phyloP scores from a whole-genome alignment of 2,797 vertebrate genomes.

The Notolabrus celidotus region DNA sequence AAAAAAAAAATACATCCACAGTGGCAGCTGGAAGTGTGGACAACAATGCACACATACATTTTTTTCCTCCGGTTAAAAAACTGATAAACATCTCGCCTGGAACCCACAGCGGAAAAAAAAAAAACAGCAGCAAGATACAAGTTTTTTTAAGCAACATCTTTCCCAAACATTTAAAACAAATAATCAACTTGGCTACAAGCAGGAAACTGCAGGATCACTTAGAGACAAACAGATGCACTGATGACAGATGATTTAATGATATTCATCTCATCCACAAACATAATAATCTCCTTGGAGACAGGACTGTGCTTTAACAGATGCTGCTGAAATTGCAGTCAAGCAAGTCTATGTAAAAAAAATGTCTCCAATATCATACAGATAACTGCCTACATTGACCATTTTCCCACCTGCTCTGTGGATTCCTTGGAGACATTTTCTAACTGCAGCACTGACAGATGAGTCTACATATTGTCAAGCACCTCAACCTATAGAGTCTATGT shows the following conservation, averaged over 20 bases:
- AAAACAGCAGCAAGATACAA: background rate
- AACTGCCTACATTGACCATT: conserved; percentile 34
- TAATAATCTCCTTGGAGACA: conserved; percentile 53
- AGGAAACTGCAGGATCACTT: conserved; percentile 9
- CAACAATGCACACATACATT: conserved; percentile 16
- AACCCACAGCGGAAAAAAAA: background rate
- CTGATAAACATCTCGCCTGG: conserved; percentile 12
- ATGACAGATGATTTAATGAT: conserved; percentile 47
- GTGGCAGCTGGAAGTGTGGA: conserved; percentile 6
- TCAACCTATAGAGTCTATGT: conserved; percentile 24
- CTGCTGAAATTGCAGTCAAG: conserved; percentile 59
- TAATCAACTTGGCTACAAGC: background rate
- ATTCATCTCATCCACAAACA: conserved; percentile 47
- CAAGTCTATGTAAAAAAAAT: conserved; percentile 36
- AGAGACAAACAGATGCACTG: conserved; percentile 30
- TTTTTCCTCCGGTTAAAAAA: conserved; percentile 12
- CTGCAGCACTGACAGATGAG: conserved; percentile 52
- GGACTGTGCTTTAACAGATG: conserved; percentile 56
- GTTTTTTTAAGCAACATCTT: background rate
- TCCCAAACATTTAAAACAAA: conserved; percentile 13
- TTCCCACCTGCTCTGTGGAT: conserved; percentile 43
- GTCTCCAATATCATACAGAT: conserved; percentile 16
- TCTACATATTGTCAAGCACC: conserved; percentile 61
- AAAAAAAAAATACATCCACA: conserved; percentile 22
- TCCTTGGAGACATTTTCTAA: conserved; percentile 47